Conservation (phyloP, 2,113 vertebrate species). For the Tetraodon nigroviridis region DNA sequence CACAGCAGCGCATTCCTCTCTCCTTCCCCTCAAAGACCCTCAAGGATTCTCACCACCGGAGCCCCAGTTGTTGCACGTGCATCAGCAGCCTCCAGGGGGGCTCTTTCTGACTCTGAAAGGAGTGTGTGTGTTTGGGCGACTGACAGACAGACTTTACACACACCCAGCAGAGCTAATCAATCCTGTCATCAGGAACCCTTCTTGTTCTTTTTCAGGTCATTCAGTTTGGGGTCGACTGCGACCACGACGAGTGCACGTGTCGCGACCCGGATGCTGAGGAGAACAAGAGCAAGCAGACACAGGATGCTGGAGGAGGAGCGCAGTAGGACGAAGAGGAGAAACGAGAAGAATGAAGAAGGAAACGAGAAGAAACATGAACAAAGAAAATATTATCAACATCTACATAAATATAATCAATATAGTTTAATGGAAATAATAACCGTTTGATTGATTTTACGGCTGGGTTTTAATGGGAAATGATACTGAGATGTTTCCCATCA, state of each 20-base stretch:
- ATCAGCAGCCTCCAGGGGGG: conserved; percentile 52
- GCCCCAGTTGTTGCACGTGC: conserved; percentile 48
- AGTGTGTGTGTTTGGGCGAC: conserved; percentile 2
- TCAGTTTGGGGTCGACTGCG: conserved; percentile 90
- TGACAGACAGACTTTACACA: too few species aligned
- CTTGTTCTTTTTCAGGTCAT: conserved; percentile 79
- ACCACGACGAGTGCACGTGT: conserved; percentile 91
- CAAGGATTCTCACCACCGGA: conserved; percentile 47
- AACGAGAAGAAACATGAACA: conserved; percentile 41
- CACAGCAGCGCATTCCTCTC: conserved; percentile 37
- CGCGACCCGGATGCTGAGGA: conserved; percentile 90
- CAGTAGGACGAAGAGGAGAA: conserved; percentile 37
- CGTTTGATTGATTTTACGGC: too few species aligned
- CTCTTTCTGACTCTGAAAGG: conserved; percentile 55
- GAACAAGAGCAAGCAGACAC: conserved; percentile 74
- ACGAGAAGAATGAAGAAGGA: conserved; percentile 39
- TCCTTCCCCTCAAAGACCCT: conserved; percentile 42
- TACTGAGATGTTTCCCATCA: too few species aligned
- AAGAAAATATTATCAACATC: conserved; percentile 14
- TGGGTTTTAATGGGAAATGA: too few species aligned
- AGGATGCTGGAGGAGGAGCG: conserved; percentile 33
- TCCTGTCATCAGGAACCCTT: neutral
- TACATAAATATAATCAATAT: conserved; percentile 8
- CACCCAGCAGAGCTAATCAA: too few species aligned
- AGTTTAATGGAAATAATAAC: conserved; percentile 32